Conservation (phyloP, 2,797 vertebrate species). For the Eulemur rubriventer region DNA sequence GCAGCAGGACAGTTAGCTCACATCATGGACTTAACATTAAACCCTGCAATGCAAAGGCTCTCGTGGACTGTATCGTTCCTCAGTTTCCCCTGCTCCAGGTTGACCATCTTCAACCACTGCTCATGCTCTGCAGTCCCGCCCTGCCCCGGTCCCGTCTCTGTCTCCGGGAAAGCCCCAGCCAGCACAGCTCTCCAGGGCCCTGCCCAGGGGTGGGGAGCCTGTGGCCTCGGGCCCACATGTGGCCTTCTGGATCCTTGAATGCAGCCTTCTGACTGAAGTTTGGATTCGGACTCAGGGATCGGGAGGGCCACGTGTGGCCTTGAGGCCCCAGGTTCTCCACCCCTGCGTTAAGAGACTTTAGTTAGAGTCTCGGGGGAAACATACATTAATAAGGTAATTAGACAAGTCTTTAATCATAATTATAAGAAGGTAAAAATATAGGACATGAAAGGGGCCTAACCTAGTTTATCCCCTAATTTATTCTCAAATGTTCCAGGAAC, state of each 20-base stretch:
- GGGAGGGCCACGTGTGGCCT: background rate
- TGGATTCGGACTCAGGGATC: background rate
- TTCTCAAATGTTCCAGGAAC: background rate
- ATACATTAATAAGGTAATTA: background rate
- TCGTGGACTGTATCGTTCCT: background rate
- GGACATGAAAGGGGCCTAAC: background rate
- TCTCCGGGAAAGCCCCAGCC: background rate
- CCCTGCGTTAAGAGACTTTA: background rate
- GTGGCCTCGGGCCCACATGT: too few species aligned
- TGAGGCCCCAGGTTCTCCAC: background rate
- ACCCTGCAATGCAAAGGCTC: too few species aligned
- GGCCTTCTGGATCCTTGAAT: background rate
- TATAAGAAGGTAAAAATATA: background rate
- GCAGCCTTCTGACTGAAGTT: background rate
- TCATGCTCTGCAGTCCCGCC: background rate
- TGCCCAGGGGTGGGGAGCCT: background rate
- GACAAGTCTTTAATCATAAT: constrained; percentile 6
- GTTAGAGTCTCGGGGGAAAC: background rate
- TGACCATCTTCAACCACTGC: background rate
- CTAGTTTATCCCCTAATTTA: background rate
- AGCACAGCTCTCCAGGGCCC: background rate
- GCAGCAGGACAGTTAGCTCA: background rate
- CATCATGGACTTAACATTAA: background rate
- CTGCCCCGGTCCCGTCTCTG: background rate
- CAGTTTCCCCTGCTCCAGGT: background rate